phyloP scores from a whole-genome alignment of 1,140 invertebrate genomes.

The Drosophila ambigua region DNA sequence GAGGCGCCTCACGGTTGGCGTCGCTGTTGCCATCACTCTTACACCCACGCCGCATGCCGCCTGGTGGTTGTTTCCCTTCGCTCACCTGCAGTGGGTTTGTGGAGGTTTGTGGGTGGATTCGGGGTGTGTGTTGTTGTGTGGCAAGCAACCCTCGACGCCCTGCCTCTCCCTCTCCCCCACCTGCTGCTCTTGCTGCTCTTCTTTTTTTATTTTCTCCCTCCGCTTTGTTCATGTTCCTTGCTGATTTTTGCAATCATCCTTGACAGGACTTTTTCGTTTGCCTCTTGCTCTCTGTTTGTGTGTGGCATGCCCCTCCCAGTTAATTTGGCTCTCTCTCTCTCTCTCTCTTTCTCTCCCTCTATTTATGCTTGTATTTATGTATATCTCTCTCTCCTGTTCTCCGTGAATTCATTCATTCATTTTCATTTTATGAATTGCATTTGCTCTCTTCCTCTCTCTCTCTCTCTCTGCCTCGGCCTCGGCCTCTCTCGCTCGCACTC shows the following conservation, averaged over 20 bases:
- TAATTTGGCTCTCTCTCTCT: slow-evolving; percentile 56
- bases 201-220: slow-evolving; percentile 16
- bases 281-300: slow-evolving; percentile 26
- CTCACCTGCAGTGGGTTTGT: slow-evolving; percentile 26
- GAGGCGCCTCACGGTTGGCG: slow-evolving; percentile 5
- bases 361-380: too few species aligned
- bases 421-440: slow-evolving; percentile 81
- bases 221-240: slow-evolving; percentile 43
- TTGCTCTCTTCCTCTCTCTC: slow-evolving; percentile 56
- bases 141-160: slow-evolving; percentile 59
- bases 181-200: slow-evolving; percentile 2
- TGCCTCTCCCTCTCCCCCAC: too few species aligned
- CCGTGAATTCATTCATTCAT: slow-evolving; percentile 57
- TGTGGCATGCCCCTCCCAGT: slow-evolving; percentile 69
- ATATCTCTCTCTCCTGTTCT: slow-evolving; percentile 19
- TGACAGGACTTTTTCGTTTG: slow-evolving; percentile 58
- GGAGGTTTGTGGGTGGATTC: not conserved
- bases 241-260: slow-evolving; percentile 71
- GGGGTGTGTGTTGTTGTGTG: slow-evolving; percentile 41
- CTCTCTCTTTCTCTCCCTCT: slow-evolving; percentile 21
- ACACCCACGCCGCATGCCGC: slow-evolving; percentile 38
- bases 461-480: slow-evolving; percentile 29
- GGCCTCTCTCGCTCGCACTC: slow-evolving; percentile 37
- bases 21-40: slow-evolving; percentile 59
- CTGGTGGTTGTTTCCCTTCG: slow-evolving; percentile 57